Base-by-base conservation (phyloP, 1,140 invertebrate species). In the Apocrypta bakeri region DNA sequence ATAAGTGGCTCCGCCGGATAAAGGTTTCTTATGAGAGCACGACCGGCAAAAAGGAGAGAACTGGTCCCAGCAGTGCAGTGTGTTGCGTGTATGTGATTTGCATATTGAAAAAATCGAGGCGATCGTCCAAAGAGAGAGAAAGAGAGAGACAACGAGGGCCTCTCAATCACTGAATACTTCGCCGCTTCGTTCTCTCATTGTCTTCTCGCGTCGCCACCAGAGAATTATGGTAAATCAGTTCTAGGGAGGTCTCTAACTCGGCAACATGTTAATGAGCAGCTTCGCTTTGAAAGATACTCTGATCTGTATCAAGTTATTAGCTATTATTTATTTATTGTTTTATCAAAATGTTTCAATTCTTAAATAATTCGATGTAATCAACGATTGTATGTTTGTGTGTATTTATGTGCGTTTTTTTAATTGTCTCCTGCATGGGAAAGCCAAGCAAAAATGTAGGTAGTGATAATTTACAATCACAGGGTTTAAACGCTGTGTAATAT, bases 81-180 rank as follows among this genome's bases (percentile, higher is more conserved):
- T 33, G 11, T 9, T 11, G 3, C 71, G 40, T 33, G 69, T n/a
- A 29, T 27, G 68, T 25, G 42, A 81, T 81, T 81, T 81, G 79
- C 79, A 81, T 81, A 72, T 81, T 81, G 77, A 79, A 79, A 79
- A 78, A 79, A 79, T 79, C 29, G 27, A 29, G 61, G 27, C 29
- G 76, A 4, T 69, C 11, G 74, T 56, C 48, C 48, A 56, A 33
- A 42, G 63, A 42, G 63, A 40, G 24, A 78, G 33, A 14, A n/a
- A 66, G n/a, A 61, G 12, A 33, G 42, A 29, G 42, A 31, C 27
- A 76, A 27, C 12, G 48, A 40, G 33, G 33, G 42, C 29, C 71
- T 63, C 79, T 81, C 79, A 81, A 81, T 81, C 79, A 72, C 79
- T 14, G n/a, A 29, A 73, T 73, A 56, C 69, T 69, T 81, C 40